phyloP scores from a whole-genome alignment of 2,888 invertebrate species.

The Tubulanus polymorphus region DNA sequence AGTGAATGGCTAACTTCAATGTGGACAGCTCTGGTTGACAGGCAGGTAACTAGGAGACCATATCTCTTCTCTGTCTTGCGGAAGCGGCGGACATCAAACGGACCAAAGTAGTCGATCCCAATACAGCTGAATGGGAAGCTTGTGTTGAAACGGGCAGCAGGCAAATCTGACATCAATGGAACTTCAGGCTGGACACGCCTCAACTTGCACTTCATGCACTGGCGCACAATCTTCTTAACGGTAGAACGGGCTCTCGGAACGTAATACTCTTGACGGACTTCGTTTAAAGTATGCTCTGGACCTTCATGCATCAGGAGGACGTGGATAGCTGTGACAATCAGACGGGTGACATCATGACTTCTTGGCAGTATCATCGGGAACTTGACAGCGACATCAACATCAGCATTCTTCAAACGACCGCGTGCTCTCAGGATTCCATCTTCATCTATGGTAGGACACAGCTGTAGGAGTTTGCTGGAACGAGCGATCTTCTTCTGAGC shows the following conservation, averaged over 20 bases:
- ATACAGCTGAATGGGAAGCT: slow-evolving; percentile 1
- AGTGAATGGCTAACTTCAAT: slow-evolving; percentile 2
- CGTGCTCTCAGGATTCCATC: background rate
- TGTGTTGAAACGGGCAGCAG: background rate
- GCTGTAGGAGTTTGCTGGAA: background rate
- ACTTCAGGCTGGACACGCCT: background rate
- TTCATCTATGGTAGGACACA: background rate
- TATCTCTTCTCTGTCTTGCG: slow-evolving; percentile 4
- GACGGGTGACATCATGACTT: background rate
- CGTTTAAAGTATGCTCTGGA: background rate
- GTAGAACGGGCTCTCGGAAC: background rate
- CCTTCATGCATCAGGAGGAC: background rate
- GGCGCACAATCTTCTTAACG: slow-evolving; percentile 1
- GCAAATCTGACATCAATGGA: slow-evolving; percentile 6
- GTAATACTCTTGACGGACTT: background rate
- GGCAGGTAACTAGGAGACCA: slow-evolving; percentile 6
- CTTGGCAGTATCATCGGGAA: slow-evolving; percentile 5
- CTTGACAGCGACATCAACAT: background rate
- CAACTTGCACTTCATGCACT: background rate
- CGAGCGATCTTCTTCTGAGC: background rate
- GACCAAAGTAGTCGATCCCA: slow-evolving; percentile 10
- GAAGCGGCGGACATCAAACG: background rate
- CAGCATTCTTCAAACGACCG: background rate
- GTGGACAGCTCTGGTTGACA: slow-evolving; percentile 5
- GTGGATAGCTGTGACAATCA: slow-evolving; percentile 6